These are phyloP conservation scores for Halcyon leucocephala DNA, from an alignment of 2,797 vertebrate genomes.

Conservation along the genomic window DNA sequence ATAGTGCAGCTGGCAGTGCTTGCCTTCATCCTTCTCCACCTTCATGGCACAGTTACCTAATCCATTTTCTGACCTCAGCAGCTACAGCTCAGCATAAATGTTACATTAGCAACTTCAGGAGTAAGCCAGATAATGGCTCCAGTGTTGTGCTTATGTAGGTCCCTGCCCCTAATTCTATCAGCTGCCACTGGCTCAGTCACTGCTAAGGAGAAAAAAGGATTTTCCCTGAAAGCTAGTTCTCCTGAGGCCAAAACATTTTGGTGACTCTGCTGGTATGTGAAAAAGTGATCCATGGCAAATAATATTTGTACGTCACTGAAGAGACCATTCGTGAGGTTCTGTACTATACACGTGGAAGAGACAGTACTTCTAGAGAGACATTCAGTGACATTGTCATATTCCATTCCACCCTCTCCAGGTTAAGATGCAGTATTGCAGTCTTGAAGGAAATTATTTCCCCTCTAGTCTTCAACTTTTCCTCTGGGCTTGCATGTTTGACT, in stretches of 20 bases:
- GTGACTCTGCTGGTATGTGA: neutral
- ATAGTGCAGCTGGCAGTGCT: neutral
- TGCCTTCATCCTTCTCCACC: neutral
- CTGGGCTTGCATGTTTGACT: neutral
- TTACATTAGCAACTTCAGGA: neutral
- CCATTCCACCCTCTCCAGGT: slow-evolving; percentile 77
- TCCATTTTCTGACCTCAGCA: neutral
- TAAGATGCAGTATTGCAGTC: slow-evolving; percentile 60
- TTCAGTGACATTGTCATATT: slow-evolving; percentile 30
- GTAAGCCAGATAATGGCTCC: neutral
- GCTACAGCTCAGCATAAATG: neutral
- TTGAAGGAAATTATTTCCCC: slow-evolving; percentile 6
- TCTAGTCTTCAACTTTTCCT: neutral
- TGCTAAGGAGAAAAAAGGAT: neutral
- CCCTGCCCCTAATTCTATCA: neutral
- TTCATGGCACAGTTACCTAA: neutral
- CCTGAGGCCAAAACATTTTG: neutral
- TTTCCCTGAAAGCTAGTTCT: neutral
- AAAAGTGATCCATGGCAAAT: neutral
- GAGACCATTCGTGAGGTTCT: neutral
- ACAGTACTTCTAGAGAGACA: neutral
- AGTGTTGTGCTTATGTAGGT: neutral
- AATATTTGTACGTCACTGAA: neutral
- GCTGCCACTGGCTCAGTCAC: neutral
- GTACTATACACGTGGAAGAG: neutral